Percentiles rank a stretch among this genome's conserved stretches.
Evolutionary conservation across 2,113 vertebrate species (phyloP).

Genomic region (Pteronura brasiliensis): DNA sequence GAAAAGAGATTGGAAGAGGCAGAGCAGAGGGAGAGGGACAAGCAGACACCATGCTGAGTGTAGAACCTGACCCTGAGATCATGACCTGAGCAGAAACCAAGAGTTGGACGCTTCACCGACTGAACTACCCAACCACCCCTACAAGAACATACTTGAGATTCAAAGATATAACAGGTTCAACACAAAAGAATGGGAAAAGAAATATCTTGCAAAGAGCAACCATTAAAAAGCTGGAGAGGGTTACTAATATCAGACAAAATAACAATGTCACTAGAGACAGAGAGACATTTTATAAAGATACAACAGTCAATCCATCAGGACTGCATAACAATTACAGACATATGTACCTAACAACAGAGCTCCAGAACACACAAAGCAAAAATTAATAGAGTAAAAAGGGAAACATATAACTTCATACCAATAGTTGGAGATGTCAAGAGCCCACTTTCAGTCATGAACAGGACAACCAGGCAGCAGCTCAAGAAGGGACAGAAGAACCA

Average conservation of each 20-base stretch:
- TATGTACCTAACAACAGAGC: not conserved
- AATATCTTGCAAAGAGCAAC: not conserved
- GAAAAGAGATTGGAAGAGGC: not conserved
- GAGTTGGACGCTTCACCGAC: not conserved
- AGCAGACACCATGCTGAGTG: not conserved
- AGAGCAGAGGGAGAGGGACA: not conserved
- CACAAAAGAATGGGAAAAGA: not conserved
- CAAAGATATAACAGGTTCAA: not conserved
- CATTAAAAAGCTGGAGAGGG: not conserved
- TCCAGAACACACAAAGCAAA: not conserved
- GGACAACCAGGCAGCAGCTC: not conserved
- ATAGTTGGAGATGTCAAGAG: not conserved
- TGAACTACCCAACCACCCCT: not conserved
- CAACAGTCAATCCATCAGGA: not conserved
- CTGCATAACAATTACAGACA: not conserved
- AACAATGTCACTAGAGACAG: not conserved
- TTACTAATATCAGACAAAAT: not conserved
- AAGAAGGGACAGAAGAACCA: not conserved
- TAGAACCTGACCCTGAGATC: not conserved
- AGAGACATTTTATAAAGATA: not conserved
- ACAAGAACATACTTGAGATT: not conserved
- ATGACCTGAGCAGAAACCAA: not conserved
- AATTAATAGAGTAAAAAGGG: not conserved
- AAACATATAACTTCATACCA: not conserved
- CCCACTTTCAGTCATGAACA: not conserved